Conservation (phyloP, 1,140 invertebrate genomes). For the Charaxes varanes region DNA sequence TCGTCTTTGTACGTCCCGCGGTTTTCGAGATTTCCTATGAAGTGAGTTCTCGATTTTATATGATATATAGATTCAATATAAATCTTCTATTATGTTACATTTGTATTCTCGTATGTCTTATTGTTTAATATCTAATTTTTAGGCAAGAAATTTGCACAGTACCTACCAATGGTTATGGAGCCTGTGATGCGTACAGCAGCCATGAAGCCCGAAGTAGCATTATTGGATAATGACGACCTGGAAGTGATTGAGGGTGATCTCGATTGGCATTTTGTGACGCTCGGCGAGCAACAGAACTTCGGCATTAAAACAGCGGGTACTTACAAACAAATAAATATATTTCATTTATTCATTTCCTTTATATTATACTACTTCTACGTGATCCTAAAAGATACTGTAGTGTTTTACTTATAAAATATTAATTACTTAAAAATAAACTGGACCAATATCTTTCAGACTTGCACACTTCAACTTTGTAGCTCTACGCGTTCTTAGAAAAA, state of each 20-base stretch:
- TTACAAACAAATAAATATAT: not conserved
- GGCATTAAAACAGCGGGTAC: constrained; percentile 90
- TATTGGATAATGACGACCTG: constrained; percentile 94
- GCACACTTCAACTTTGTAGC: too few relatives aligned
- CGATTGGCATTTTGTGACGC: constrained; percentile 98
- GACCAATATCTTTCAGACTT: too few relatives aligned
- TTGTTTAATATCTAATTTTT: constrained; percentile 21
- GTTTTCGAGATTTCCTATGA: too few relatives aligned
- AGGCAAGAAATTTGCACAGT: constrained; percentile 95
- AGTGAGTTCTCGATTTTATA: too few relatives aligned
- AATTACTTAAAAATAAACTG: too few relatives aligned
- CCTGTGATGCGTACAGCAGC: constrained; percentile 96
- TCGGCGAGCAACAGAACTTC: constrained; percentile 97
- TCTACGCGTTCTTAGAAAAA: too few relatives aligned
- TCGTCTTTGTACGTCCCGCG: too few relatives aligned
- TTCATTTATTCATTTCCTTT: not conserved
- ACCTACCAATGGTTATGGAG: constrained; percentile 97
- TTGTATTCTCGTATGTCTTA: not conserved
- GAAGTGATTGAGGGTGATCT: constrained; percentile 91
- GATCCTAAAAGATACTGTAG: not conserved
- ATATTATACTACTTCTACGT: not conserved
- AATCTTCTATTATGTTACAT: not conserved
- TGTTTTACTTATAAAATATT: too few relatives aligned
- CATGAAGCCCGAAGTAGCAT: constrained; percentile 97
- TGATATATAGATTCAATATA: too few relatives aligned